Base-by-base conservation (phyloP, 1,140 invertebrate genomes). In the Popillia japonica region DNA sequence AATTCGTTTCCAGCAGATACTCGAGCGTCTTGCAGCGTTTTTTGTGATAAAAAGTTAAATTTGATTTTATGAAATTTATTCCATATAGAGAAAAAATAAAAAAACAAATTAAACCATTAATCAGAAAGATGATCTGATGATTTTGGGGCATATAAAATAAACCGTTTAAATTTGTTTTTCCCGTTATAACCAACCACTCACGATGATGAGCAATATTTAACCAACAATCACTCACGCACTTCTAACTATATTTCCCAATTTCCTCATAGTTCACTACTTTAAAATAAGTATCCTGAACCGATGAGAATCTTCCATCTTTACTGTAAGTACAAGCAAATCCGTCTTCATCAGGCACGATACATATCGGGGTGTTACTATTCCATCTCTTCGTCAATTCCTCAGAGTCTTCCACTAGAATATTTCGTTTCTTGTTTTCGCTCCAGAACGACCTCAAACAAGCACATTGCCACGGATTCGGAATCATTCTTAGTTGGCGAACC, bases 401-500 rank as follows among this genome's bases (percentile, higher is more conserved):
- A 6, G 61, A 68, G 7, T 68, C 61, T 68, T 11, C 10, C 7
- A 68, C 7, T 8, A 34, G 27, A 68, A 68, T 23, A 27, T 68
- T 34, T 4, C 8, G 9, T 3, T 6, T 6, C 22, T 14, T 22
- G 11, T 34, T 68, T 11, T 23, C 61, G 7, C 22, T 68, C 61
- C 22, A 68, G 22, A 68, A 68, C 11, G 20, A 22, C 22, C 61
- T 17, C 8, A 68, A 68, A 68, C 61, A 68, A 22, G 61, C 61
- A 68, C 61, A 68, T 68, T 68, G 61, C 61, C 61, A 68, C 20
- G 61, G 61, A 34, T 68, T 68, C 20, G 61, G 61, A 22, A 27
- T 22, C 11, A 68, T 68, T 23, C 20, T 27, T 22, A 68, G 7
- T 34, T 34, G 6, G 4, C 22, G 4, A 22, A 68, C 61, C 27